phyloP scores from a whole-genome alignment of 2,797 vertebrate species.

The Clarias platycephalus region DNA sequence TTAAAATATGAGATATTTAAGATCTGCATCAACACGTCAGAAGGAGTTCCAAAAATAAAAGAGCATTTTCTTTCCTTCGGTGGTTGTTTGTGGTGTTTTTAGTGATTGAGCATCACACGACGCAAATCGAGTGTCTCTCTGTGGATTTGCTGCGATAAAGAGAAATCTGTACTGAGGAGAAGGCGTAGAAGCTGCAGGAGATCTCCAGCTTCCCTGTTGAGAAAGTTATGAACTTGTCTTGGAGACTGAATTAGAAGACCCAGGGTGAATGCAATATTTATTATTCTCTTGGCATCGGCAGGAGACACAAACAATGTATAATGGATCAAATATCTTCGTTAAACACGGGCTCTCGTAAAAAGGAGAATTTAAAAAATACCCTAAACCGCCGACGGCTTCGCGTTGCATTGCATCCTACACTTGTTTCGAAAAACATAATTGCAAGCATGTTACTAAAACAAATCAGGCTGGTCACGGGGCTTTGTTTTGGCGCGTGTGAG shows the following conservation, averaged over 20 bases:
- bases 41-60: neutral
- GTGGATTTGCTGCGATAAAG: slow-evolving; percentile 40
- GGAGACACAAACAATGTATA: slow-evolving; percentile 74
- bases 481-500: neutral
- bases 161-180: slow-evolving; percentile 59
- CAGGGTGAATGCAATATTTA: slow-evolving; percentile 73
- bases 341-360: slow-evolving; percentile 59
- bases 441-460: slow-evolving; percentile 42
- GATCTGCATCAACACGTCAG: neutral
- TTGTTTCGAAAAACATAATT: slow-evolving; percentile 56
- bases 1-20: neutral
- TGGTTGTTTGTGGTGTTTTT: neutral
- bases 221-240: slow-evolving; percentile 74
- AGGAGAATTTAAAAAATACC: neutral
- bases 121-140: slow-evolving; percentile 16
- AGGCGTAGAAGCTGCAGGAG: slow-evolving; percentile 63
- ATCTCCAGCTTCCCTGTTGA: slow-evolving; percentile 67
- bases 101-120: neutral
- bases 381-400: neutral
- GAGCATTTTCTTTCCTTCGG: neutral
- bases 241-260: slow-evolving; percentile 66
- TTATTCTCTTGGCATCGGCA: slow-evolving; percentile 62
- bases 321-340: slow-evolving; percentile 73
- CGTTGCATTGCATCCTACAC: slow-evolving; percentile 28
- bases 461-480: slow-evolving; percentile 55